These are phyloP conservation scores for Drosophila koepferae DNA, from an alignment of 2,888 invertebrate species.

Conservation along the genomic window DNA sequence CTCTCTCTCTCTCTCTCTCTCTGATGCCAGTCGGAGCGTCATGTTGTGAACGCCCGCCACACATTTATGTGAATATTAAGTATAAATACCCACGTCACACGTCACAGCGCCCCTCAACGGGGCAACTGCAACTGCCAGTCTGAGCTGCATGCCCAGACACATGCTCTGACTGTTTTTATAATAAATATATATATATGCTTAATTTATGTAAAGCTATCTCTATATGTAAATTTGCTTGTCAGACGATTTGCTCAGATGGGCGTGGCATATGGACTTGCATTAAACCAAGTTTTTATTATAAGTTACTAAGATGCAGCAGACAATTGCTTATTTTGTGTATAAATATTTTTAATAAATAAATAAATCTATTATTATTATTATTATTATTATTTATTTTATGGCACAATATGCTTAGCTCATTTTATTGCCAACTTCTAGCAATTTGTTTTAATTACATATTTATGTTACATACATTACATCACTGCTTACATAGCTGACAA, in stretches of 20 bases:
- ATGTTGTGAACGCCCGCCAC: slow-evolving; percentile 41
- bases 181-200: slow-evolving; percentile 47
- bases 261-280: neutral
- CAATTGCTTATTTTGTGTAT: neutral
- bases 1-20: too few species aligned
- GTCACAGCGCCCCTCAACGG: neutral
- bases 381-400: neutral
- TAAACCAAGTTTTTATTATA: neutral
- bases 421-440: neutral
- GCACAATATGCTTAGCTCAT: too few species aligned
- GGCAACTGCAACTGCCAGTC: neutral
- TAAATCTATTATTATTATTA: too few species aligned
- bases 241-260: slow-evolving; percentile 8
- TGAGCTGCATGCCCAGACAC: slow-evolving; percentile 8
- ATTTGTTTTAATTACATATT: neutral
- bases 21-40: slow-evolving; percentile 4
- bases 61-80: slow-evolving; percentile 18
- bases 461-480: neutral
- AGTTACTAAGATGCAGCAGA: neutral
- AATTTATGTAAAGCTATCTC: slow-evolving; percentile 50
- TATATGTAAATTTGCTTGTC: neutral
- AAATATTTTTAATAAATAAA: neutral
- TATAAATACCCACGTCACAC: neutral
- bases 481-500: neutral
- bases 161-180: slow-evolving; percentile 52